A percentile compares a stretch with the other conserved stretches of the same genome.
These are phyloP conservation scores for Eutrigla gurnardus DNA, from an alignment of 2,797 vertebrate genomes.

Conservation along the genomic window DNA sequence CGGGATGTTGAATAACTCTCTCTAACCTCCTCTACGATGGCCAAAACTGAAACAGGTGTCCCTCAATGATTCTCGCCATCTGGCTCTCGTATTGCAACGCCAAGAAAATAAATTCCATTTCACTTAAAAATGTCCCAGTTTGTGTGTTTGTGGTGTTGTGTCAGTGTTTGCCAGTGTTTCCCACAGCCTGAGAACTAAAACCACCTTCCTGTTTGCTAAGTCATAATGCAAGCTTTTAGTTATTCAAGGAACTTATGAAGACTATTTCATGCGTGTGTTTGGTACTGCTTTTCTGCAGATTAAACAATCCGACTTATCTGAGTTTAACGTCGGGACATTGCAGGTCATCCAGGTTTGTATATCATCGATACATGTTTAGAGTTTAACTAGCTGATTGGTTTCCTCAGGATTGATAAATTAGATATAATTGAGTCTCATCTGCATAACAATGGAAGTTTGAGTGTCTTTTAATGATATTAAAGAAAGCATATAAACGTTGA, in stretches of 20 bases:
- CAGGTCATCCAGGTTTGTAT: too few relatives aligned
- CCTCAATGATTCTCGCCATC: conserved; percentile 37
- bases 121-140: conserved; percentile 1
- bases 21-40: conserved; percentile 7
- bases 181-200: conserved; percentile 14
- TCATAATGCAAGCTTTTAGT: background rate
- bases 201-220: background rate
- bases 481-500: too few relatives aligned
- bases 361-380: too few relatives aligned
- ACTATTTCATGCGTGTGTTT: background rate
- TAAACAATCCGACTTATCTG: too few relatives aligned
- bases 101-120: conserved; percentile 29
- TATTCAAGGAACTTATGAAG: background rate
- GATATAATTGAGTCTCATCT: too few relatives aligned
- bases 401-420: too few relatives aligned
- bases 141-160: background rate
- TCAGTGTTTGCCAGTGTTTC: conserved; percentile 15
- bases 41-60: conserved; percentile 34
- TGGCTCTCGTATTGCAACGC: background rate
- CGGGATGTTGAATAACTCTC: conserved; percentile 30
- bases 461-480: too few relatives aligned
- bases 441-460: too few relatives aligned
- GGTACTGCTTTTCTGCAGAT: too few relatives aligned
- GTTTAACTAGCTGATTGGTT: too few relatives aligned
- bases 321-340: too few relatives aligned